A percentile compares a stretch with the other conserved stretches of the same genome.
phyloP scores from a whole-genome alignment of 2,113 vertebrate genomes.

The Furnarius figulus region DNA sequence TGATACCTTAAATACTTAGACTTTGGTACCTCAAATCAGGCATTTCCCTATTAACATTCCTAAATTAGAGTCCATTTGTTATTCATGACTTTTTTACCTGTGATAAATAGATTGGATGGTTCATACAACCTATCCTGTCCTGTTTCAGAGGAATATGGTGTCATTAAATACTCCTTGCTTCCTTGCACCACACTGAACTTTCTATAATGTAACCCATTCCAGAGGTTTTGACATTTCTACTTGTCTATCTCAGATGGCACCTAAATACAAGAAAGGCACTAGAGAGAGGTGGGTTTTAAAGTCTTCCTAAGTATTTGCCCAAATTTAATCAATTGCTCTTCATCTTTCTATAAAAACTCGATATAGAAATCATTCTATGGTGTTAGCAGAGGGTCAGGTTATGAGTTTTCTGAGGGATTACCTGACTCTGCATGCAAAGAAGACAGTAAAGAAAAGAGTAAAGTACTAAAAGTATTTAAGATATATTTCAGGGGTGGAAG shows the following conservation, averaged over 20 bases:
- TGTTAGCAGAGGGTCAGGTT: background rate
- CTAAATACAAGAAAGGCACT: background rate
- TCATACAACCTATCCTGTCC: background rate
- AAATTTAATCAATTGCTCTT: background rate
- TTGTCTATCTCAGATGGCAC: background rate
- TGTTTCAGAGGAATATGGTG: background rate
- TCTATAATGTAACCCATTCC: background rate
- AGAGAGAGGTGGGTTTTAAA: background rate
- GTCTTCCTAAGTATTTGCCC: background rate
- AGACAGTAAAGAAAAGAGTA: background rate
- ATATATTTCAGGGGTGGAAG: background rate
- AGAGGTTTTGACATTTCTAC: background rate
- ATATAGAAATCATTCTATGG: background rate
- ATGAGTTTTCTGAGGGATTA: background rate
- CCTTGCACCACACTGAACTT: background rate
- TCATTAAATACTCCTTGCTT: background rate
- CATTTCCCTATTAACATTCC: background rate
- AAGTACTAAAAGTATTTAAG: background rate
- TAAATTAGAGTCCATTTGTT: slow-evolving; percentile 1
- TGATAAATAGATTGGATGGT: background rate
- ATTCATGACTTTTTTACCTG: background rate
- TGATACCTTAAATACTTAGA: background rate
- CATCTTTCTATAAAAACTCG: background rate
- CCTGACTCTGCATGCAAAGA: background rate
- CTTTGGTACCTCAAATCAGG: background rate